These are phyloP conservation scores for Hypotaenidia okinawae DNA, from an alignment of 2,797 vertebrate genomes.

Conservation along the genomic window DNA sequence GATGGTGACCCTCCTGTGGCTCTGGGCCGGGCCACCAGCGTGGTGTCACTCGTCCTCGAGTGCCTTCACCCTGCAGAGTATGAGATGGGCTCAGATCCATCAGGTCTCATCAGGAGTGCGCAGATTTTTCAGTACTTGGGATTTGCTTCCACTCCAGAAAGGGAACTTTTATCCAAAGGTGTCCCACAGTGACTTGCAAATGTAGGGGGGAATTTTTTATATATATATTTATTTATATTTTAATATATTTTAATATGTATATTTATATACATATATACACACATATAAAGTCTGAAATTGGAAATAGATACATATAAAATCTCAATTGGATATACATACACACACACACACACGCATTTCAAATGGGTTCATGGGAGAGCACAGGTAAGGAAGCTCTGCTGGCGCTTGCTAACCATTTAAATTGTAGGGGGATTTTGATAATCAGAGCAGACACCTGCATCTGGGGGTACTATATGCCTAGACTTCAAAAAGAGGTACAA, in stretches of 20 bases:
- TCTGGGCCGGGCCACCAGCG: neutral
- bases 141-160: neutral
- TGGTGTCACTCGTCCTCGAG: neutral
- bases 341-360: neutral
- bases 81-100: neutral
- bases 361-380: neutral
- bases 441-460: neutral
- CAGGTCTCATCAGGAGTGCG: fast-evolving
- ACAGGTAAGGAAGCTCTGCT: neutral
- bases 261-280: too few species aligned
- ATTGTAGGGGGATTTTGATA: neutral
- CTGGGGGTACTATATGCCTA: neutral
- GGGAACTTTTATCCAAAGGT: neutral
- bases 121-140: fast-evolving
- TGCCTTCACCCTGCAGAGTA: neutral
- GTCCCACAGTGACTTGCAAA: neutral
- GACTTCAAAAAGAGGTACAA: neutral
- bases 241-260: too few species aligned
- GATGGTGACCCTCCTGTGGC: neutral
- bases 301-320: neutral
- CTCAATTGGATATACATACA: neutral
- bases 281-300: neutral
- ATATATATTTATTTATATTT: too few species aligned
- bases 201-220: neutral
- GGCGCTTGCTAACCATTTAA: neutral